Percentiles rank a stretch among this genome's conserved stretches.
phyloP scores from a whole-genome alignment of 53 echinoderm and acorn worm genomes.

The Patiria pectinifera region DNA sequence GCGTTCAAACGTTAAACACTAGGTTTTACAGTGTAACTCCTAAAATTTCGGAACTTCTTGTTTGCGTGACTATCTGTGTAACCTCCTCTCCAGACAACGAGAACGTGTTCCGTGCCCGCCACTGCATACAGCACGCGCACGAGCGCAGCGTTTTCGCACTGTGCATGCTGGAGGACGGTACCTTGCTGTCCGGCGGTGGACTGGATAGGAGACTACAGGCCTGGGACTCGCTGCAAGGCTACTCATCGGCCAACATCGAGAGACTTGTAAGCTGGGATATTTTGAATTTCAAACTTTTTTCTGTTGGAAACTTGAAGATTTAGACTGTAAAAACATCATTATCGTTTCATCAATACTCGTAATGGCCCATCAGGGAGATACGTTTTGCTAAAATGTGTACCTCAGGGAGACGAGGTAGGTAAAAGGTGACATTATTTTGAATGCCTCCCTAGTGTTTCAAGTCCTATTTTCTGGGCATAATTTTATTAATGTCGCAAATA shows the following conservation, averaged over 20 bases:
- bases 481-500: too few relatives aligned
- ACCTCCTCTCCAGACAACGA: constrained; percentile 68
- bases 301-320: not conserved
- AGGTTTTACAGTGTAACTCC: not conserved
- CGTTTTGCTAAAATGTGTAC: too few relatives aligned
- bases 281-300: not conserved
- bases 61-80: not conserved
- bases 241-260: constrained; percentile 82
- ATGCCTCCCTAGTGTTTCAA: too few relatives aligned
- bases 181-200: constrained; percentile 86
- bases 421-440: too few relatives aligned
- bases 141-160: constrained; percentile 85
- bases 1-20: too few relatives aligned
- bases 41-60: too few relatives aligned
- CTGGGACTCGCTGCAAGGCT: constrained; percentile 91
- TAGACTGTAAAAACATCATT: too few relatives aligned
- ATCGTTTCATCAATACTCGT: too few relatives aligned
- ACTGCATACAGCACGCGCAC: constrained; percentile 92
- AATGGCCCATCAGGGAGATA: too few relatives aligned
- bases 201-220: constrained; percentile 87
- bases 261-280: constrained; percentile 73
- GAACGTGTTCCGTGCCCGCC: constrained; percentile 72
- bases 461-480: too few relatives aligned
- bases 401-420: too few relatives aligned
- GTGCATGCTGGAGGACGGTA: constrained; percentile 90